Base-by-base conservation (phyloP, 2,113 vertebrate genomes). In the Chaetura pelagica region DNA sequence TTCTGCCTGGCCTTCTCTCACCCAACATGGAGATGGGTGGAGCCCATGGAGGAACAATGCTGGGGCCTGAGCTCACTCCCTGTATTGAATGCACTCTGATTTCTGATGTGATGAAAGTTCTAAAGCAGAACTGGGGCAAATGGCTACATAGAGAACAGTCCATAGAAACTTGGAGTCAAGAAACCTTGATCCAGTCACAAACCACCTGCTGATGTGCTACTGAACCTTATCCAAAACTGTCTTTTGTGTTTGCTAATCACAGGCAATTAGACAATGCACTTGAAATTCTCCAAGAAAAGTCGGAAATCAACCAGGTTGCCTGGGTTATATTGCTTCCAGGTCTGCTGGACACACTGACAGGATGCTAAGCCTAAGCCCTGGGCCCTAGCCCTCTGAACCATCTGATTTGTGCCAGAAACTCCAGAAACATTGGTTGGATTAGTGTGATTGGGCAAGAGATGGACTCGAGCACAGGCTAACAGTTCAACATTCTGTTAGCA, bases 41-140 rank as follows among this genome's bases (percentile, higher is more conserved):
- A 68, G 69, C 63, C 48, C 12, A 48, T 0, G 0, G 49, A 52
- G 20, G 21, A 55, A 29, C 21, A 21, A 23, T 0, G 1, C 30
- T 1, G 1, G 19, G 52, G 40, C 29, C 49, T 40, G 57, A 74
- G 29, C 44, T 82, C 44, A 15, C 24, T 71, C 35, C 23, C 8
- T 27, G 40, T 55, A 3, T 40, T 63, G 66, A 22, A 32, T 18
- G 42, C 10, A 4, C 62, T 57, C 68, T 62, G 48, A 57, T 51
- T 66, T 85, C 82, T 80, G 40, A 68, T 21, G 35, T 12, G 16
- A 26, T 44, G 30, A 22, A 72, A 76, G 12, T 61, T 29, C 57
- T 67, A 57, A 71, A 13, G 5, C n/a, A 4, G 66, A 63, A 44
- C 5, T 27, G 24, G 34, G 44, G 54, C 38, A 52, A 82, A 46